These are phyloP conservation scores for Fundulus diaphanus DNA, from an alignment of 2,797 vertebrate species.

Conservation along the genomic window DNA sequence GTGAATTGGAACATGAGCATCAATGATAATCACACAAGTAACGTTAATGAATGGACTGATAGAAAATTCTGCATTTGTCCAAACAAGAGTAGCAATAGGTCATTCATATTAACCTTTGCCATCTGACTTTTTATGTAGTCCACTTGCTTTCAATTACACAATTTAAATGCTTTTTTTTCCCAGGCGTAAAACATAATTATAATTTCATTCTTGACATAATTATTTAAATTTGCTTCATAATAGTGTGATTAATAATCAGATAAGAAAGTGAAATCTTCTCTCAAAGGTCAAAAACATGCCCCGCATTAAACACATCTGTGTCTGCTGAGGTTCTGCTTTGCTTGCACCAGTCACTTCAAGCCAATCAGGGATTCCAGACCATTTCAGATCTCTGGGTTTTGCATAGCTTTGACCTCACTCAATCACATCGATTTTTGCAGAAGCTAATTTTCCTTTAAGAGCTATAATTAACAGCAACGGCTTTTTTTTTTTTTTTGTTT, in stretches of 20 bases:
- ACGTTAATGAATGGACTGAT: slow-evolving; percentile 1
- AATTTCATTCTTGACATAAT: slow-evolving; percentile 12
- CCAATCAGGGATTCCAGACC: neutral
- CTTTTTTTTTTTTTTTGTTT: neutral
- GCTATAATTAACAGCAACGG: neutral
- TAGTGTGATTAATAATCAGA: slow-evolving; percentile 35
- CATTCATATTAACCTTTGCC: slow-evolving; percentile 7
- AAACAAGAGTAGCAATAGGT: neutral
- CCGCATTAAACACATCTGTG: slow-evolving; percentile 39
- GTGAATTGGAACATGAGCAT: neutral
- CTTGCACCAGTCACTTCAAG: neutral
- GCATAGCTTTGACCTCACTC: neutral
- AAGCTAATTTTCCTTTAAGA: neutral
- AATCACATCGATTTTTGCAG: neutral
- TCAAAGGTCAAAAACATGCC: slow-evolving; percentile 41
- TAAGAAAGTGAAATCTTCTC: slow-evolving; percentile 21
- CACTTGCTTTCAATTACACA: neutral
- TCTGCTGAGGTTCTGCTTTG: neutral
- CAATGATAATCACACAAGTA: neutral
- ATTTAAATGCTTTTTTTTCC: neutral
- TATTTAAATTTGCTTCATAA: slow-evolving; percentile 25
- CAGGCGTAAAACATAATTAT: slow-evolving; percentile 7
- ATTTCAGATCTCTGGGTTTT: neutral
- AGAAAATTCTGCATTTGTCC: neutral
- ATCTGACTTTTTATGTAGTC: slow-evolving; percentile 1